Conservation (phyloP, 2,888 invertebrate genomes). For the Lumbricus terrestris region DNA sequence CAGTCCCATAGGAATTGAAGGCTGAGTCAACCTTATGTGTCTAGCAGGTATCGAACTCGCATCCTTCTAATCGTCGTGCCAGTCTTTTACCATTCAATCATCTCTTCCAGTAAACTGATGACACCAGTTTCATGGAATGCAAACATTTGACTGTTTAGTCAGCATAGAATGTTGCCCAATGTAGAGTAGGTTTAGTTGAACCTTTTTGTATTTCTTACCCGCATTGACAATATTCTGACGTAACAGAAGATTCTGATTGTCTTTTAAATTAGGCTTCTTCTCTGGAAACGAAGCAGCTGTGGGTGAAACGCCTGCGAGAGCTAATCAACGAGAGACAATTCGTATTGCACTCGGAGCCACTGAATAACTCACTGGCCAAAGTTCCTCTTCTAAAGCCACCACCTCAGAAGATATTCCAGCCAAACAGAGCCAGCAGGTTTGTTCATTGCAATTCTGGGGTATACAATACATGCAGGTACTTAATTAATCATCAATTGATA, state of each 20-base stretch:
- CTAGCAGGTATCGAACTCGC: no score
- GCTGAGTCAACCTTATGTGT: no score
- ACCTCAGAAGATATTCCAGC: constrained; percentile 45
- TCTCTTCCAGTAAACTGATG: no score
- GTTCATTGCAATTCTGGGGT: constrained; percentile 29
- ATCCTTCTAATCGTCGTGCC: no score
- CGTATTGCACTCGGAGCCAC: constrained; percentile 48
- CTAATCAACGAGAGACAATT: constrained; percentile 68
- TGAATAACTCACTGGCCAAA: constrained; percentile 49
- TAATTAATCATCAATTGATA: no score
- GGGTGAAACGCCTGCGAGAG: constrained; percentile 92
- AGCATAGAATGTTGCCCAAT: not conserved
- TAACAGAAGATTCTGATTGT: not conserved
- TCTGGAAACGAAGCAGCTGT: constrained; percentile 87
- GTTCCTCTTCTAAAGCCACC: constrained; percentile 45
- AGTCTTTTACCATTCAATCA: no score
- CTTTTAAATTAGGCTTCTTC: constrained; percentile 73
- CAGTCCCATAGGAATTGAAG: no score
- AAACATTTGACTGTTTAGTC: not conserved
- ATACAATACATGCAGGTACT: not conserved
- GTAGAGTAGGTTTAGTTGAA: not conserved
- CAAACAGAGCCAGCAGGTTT: constrained; percentile 75
- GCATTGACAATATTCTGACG: not conserved
- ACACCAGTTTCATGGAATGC: no score
- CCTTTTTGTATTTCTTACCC: not conserved